Evolutionary conservation across 2,113 vertebrate genomes (phyloP).

Genomic region (Zosterops hypoxanthus): DNA sequence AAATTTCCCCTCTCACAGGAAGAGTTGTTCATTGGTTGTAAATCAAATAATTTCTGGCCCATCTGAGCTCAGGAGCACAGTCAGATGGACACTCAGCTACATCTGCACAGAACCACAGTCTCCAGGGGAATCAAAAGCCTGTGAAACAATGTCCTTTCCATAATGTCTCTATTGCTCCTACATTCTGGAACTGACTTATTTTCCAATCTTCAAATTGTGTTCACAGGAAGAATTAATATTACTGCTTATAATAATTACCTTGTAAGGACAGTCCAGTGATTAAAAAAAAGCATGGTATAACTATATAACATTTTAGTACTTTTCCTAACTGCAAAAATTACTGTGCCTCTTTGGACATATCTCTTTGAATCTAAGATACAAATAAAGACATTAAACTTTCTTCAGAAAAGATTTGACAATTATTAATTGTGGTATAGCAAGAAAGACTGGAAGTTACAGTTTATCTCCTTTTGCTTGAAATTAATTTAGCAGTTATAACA

Average conservation of each 20-base stretch:
- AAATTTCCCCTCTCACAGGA: neutral
- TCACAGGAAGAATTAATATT: neutral
- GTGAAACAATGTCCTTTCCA: neutral
- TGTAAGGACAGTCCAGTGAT: neutral
- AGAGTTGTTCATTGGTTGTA: neutral
- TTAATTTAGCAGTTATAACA: neutral
- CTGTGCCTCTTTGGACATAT: neutral
- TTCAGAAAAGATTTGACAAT: neutral
- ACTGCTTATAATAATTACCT: neutral
- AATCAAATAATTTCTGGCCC: neutral
- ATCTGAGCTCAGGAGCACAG: neutral
- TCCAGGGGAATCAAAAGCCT: neutral
- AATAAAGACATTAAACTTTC: neutral
- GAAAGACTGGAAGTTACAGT: neutral
- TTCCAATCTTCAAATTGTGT: neutral
- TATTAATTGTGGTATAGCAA: neutral
- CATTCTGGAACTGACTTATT: neutral
- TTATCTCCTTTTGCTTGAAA: neutral
- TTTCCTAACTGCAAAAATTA: neutral
- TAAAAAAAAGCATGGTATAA: neutral
- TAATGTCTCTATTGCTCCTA: neutral
- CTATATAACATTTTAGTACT: neutral
- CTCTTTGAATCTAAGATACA: neutral
- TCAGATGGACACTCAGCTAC: neutral
- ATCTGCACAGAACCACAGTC: accelerated